Evolutionary conservation across 2,888 invertebrate species (phyloP), one percentile per base, ranked within the genome.

Genomic region (Eupithecia pulchellata): DNA sequence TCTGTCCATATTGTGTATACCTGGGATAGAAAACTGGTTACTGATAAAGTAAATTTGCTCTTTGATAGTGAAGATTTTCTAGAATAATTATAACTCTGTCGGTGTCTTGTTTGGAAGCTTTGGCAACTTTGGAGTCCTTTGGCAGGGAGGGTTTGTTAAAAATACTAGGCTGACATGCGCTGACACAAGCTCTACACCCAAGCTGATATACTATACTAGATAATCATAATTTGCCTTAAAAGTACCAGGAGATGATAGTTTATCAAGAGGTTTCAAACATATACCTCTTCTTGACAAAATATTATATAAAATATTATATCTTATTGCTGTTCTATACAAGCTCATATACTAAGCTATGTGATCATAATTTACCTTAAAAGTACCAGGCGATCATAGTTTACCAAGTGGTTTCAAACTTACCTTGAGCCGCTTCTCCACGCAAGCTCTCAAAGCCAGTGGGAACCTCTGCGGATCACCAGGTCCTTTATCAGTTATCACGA

Each of bases 401-500:
- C 29, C n/a, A 60, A 60, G 32, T 32, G 60, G 5, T 29, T 14
- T n/a, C 3, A 9, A 57, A 20, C 58, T 64, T 75, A 88, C 88
- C 89, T 93, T 93, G 27, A 93, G 71, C 34, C 93, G 81, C 76
- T 94, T 94, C 79, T 93, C 92, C 0, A 94, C 89, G 29, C 94
- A 77, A 0, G 91, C 91, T 32, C 91, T 85, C 68, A 93, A 73
- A 0, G 93, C 92, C 4, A 91, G 73, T 0, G 92, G 91, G 5
- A 90, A 82, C 20, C 87, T 80, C 71, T 90, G 90, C 3, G 86
- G 84, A 30, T 96, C 96, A 1, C 91, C 94, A 39, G 95, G 92
- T 27, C 93, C 93, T 42, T 91, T 88, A 70, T 95, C 95, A 0
- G 96, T 95, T 71, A 96, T 93, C 58, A 96, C 86, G 79, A 96